Evolutionary conservation across 2,113 vertebrate genomes (phyloP).

Genomic region (Cynocephalus volans): DNA sequence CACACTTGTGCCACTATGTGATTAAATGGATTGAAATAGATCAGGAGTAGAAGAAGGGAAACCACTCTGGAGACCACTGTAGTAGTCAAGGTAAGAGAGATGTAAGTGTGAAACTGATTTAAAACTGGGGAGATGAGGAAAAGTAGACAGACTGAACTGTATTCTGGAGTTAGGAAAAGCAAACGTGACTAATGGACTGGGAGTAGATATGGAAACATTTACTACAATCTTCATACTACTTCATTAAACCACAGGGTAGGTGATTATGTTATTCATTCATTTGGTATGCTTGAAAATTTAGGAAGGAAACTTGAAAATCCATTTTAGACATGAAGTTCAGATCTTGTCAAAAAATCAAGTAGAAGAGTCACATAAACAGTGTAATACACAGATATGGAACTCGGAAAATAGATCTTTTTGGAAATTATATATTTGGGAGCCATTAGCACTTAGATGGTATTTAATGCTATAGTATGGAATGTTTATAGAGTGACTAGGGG

Average conservation of each 20-base stretch:
- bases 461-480: neutral
- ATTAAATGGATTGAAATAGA: neutral
- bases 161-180: neutral
- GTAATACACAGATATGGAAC: neutral
- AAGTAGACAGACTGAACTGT: neutral
- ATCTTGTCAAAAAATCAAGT: neutral
- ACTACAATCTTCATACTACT: neutral
- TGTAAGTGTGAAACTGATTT: neutral
- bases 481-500: neutral
- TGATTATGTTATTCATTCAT: neutral
- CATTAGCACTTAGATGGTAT: neutral
- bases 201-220: neutral
- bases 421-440: neutral
- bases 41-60: neutral
- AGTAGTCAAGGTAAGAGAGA: neutral
- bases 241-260: neutral
- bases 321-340: conserved; percentile 5
- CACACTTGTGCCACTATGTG: neutral
- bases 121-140: neutral
- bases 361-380: neutral
- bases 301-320: conserved; percentile 4
- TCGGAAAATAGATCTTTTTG: conserved; percentile 42
- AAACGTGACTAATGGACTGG: neutral
- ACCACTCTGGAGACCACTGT: neutral
- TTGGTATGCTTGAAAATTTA: neutral